Evolutionary conservation across 2,888 invertebrate species (phyloP).

Genomic region (Plusia festucae): DNA sequence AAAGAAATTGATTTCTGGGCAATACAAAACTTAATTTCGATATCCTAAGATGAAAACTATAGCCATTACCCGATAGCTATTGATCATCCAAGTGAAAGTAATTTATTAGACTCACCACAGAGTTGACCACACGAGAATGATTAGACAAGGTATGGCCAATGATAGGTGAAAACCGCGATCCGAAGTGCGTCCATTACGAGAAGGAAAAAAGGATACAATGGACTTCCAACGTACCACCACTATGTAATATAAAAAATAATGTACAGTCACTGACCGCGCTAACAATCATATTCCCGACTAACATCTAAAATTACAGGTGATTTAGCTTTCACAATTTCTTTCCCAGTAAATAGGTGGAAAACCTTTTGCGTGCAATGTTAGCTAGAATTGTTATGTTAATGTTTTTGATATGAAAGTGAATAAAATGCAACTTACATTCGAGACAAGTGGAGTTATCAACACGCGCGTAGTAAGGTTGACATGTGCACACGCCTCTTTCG

Average conservation of each 20-base stretch:
- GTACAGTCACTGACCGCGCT: slow-evolving; percentile 10
- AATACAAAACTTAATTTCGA: slow-evolving; percentile 62
- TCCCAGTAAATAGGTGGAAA: slow-evolving; percentile 18
- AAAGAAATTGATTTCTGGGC: slow-evolving; percentile 64
- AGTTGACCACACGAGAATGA: slow-evolving; percentile 67
- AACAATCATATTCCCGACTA: slow-evolving; percentile 22
- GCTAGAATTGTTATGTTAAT: slow-evolving; percentile 3
- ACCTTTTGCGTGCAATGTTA: not conserved
- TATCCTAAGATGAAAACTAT: slow-evolving; percentile 65
- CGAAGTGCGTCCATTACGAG: slow-evolving; percentile 57
- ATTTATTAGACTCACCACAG: slow-evolving; percentile 72
- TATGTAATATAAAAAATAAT: slow-evolving; percentile 14
- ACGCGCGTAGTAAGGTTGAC: slow-evolving; percentile 94
- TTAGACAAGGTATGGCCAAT: slow-evolving; percentile 64
- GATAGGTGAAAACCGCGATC: slow-evolving; percentile 65
- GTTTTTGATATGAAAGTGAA: not conserved
- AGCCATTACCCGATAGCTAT: slow-evolving; percentile 49
- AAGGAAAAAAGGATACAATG: slow-evolving; percentile 40
- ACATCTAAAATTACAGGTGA: slow-evolving; percentile 15
- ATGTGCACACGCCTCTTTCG: slow-evolving; percentile 92
- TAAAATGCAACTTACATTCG: slow-evolving; percentile 92
- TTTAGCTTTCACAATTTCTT: slow-evolving; percentile 28
- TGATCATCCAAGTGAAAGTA: slow-evolving; percentile 78
- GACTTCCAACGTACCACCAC: slow-evolving; percentile 20
- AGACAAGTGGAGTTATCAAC: slow-evolving; percentile 94